Percentiles rank a stretch among this genome's conserved stretches.
These are phyloP conservation scores for Aptenodytes forsteri DNA, from an alignment of 2,113 vertebrate species.

Conservation along the genomic window DNA sequence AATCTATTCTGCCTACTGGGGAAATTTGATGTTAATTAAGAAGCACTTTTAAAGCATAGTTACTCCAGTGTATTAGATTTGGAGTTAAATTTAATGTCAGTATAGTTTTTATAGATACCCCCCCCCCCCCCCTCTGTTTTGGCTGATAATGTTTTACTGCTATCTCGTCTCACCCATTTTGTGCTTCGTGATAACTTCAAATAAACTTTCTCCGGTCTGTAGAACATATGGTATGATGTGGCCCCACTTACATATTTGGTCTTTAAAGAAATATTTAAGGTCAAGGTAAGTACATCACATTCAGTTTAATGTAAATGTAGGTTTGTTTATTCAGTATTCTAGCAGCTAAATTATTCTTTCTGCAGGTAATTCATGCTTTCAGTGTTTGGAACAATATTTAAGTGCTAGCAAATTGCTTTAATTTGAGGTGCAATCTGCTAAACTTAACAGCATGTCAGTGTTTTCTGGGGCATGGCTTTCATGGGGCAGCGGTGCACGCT, in stretches of 20 bases:
- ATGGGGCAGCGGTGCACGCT: not conserved
- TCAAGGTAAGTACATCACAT: not conserved
- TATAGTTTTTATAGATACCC: not conserved
- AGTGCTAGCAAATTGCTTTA: slow-evolving; percentile 34
- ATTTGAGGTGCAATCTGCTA: slow-evolving; percentile 1
- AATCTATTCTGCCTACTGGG: not conserved
- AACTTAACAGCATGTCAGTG: not conserved
- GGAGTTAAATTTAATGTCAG: not conserved
- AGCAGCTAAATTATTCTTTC: slow-evolving; percentile 6
- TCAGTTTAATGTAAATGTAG: not conserved
- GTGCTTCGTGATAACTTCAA: not conserved
- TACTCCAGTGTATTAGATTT: not conserved
- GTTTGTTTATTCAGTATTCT: not conserved
- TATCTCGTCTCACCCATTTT: not conserved
- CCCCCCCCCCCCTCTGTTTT: too few relatives aligned
- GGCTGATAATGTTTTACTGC: not conserved
- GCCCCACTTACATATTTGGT: not conserved
- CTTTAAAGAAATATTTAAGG: not conserved
- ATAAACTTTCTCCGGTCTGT: not conserved
- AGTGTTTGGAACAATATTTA: slow-evolving; percentile 17
- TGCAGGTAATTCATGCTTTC: slow-evolving; percentile 8
- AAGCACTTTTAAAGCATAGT: not conserved
- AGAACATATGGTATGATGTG: not conserved
- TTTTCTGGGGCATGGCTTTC: not conserved
- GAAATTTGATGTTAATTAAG: not conserved